Base-by-base conservation (phyloP, 2,888 invertebrate genomes). In the Agriotes lineatus region DNA sequence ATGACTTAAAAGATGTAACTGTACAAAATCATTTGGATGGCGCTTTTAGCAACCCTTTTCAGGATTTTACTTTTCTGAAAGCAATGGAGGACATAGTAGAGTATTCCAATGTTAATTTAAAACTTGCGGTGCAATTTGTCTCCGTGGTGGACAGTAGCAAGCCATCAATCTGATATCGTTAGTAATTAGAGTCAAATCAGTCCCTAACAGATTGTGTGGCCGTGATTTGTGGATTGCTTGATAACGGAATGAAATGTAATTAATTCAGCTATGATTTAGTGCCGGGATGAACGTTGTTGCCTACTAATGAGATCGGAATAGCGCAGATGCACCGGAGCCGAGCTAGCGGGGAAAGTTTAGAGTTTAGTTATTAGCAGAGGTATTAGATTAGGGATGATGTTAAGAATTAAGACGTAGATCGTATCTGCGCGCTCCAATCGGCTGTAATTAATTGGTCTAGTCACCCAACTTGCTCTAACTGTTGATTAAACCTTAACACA, bases 151-250 rank as follows among this genome's bases (percentile, higher is more conserved):
- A 72, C 75, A 74, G 73, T 71, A 71, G 72, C 70, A 72, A 74
- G 69, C 64, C 66, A 73, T 77, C 78, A 75, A 76, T 75, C 77
- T 73, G 78, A 78, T 79, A 79, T 72, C 76, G 74, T 75, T 77
- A 70, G 78, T 81, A 82, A 81, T 82, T 82, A 81, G 79, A 80
- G 81, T 79, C 79, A 80, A 81, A 82, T 81, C 81, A 79, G 77
- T 76, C 77, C 70, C 76, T 78, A 80, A 80, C 81, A 81, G 81
- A 82, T 82, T 81, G 80, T 73, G 76, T 71, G 74, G 68, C 74
- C 75, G 77, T 83, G 83, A 83, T 83, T 83, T 83, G 82, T 83
- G 83, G 80, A 81, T 81, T 77, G 78, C 79, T 79, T 81, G 82
- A 83, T 83, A 83, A 82, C 81, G 79, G 78, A 79, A 78, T 78